Conservation (phyloP, 2,113 vertebrate species). For the Apaloderma vittatum region DNA sequence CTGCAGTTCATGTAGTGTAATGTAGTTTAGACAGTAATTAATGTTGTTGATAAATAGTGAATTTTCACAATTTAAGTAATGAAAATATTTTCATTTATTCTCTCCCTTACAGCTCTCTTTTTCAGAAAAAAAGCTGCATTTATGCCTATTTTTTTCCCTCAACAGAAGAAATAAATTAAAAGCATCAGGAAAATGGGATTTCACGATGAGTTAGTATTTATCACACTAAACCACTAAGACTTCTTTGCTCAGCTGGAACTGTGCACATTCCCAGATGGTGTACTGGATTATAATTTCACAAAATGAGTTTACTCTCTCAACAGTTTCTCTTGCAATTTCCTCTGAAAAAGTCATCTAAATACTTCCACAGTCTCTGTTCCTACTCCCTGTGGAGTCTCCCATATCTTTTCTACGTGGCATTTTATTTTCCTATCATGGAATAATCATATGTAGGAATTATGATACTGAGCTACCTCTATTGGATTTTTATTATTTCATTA, state of each 20-base stretch:
- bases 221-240: conserved; percentile 52
- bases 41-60: background rate
- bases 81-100: background rate
- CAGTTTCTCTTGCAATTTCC: conserved; percentile 43
- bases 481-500: background rate
- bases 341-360: conserved; percentile 38
- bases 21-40: background rate
- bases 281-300: conserved; percentile 63
- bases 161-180: conserved; percentile 55
- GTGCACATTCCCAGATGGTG: conserved; percentile 42
- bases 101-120: background rate
- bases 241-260: conserved; percentile 50
- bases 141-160: background rate
- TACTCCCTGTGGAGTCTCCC: background rate
- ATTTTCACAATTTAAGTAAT: background rate
- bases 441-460: background rate
- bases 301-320: conserved; percentile 33
- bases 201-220: conserved; percentile 59
- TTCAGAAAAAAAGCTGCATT: conserved; percentile 4
- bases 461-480: background rate
- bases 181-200: conserved; percentile 28
- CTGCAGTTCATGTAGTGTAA: background rate
- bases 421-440: conserved; percentile 6
- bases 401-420: background rate
- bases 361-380: conserved; percentile 9